Evolutionary conservation across 2,888 invertebrate species (phyloP).

Genomic region (Cryptosula pallasiana): DNA sequence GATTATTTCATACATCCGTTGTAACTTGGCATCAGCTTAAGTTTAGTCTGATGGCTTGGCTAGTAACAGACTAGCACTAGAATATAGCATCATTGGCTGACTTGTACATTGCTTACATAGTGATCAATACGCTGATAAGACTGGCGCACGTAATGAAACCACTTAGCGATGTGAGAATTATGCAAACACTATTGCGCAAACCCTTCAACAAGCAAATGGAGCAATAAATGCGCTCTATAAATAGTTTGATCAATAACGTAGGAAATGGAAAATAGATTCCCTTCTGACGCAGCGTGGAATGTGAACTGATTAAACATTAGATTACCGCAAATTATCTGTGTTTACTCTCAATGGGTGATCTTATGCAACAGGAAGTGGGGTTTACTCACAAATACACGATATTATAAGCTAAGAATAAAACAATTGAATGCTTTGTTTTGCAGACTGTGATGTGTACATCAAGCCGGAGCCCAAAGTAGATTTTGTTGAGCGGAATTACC

Average conservation of each 20-base stretch:
- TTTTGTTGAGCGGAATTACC: not conserved
- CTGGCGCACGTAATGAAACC: not conserved
- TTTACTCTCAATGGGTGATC: not conserved
- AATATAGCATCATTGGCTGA: no score
- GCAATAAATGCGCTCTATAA: not conserved
- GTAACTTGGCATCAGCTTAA: no score
- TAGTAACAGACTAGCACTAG: no score
- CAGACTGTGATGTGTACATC: not conserved
- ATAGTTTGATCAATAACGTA: not conserved
- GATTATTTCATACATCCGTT: no score
- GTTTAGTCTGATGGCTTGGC: no score
- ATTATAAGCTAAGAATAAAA: no score
- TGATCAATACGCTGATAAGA: not conserved
- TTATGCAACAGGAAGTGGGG: not conserved
- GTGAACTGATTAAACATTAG: not conserved
- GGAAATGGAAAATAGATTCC: constrained; percentile 14
- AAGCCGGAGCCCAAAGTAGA: constrained; percentile 7
- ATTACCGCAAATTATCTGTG: not conserved
- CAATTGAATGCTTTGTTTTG: not conserved
- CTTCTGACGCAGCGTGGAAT: not conserved
- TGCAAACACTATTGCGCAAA: constrained; percentile 5
- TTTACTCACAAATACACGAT: not conserved
- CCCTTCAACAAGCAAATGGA: not conserved
- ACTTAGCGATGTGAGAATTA: not conserved
- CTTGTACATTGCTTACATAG: not conserved